Evolutionary conservation across 1,140 invertebrate genomes (phyloP).

Genomic region (Drosophila bocqueti): DNA sequence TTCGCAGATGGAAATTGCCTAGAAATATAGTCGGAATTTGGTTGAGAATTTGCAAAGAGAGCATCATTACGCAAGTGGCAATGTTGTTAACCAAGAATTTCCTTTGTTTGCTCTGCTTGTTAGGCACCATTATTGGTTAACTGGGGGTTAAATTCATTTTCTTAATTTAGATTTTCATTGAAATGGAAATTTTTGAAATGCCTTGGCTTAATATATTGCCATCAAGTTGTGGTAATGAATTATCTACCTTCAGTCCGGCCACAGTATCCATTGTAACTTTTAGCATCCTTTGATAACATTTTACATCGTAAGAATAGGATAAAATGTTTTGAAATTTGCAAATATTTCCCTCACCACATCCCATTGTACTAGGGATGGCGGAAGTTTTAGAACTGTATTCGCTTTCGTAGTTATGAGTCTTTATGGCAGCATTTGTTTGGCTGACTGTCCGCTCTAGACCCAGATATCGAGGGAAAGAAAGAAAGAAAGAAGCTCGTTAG

Average conservation of each 20-base stretch:
- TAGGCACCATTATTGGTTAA: slow-evolving; percentile 5
- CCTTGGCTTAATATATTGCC: not conserved
- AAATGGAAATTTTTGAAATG: not conserved
- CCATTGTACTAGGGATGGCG: slow-evolving; percentile 49
- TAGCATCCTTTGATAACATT: not conserved
- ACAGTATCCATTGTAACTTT: not conserved
- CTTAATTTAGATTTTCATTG: not conserved
- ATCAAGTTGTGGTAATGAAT: not conserved
- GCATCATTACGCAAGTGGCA: slow-evolving; percentile 22
- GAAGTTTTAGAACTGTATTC: slow-evolving; percentile 60
- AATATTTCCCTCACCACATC: not conserved
- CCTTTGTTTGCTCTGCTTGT: slow-evolving; percentile 23
- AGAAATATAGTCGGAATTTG: slow-evolving; percentile 35
- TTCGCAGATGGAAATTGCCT: slow-evolving; percentile 4
- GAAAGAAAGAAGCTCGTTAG: slow-evolving; percentile 70
- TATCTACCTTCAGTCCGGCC: not conserved
- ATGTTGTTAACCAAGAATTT: slow-evolving; percentile 26
- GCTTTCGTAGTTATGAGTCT: slow-evolving; percentile 63
- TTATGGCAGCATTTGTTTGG: slow-evolving; percentile 78
- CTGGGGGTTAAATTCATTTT: slow-evolving; percentile 6
- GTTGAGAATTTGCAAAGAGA: slow-evolving; percentile 11
- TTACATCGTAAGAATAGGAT: not conserved
- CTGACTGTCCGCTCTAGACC: slow-evolving; percentile 55
- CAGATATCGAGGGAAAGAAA: slow-evolving; percentile 46
- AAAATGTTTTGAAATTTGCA: not conserved